A percentile compares a stretch with the other conserved stretches of the same genome.
phyloP scores from a whole-genome alignment of 2,113 vertebrate genomes.

The Leiothrix lutea region DNA sequence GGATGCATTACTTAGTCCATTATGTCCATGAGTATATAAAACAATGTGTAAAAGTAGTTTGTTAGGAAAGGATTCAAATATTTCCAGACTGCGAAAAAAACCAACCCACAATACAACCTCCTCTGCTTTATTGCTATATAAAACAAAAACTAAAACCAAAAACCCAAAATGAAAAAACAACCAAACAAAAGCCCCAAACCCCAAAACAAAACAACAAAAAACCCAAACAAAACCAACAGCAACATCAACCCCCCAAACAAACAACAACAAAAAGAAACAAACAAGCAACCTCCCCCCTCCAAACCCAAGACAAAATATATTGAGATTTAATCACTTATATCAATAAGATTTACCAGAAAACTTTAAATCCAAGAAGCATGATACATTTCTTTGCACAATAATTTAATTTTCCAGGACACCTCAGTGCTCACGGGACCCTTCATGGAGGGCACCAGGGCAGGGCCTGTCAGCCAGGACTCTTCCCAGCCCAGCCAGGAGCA shows the following conservation, averaged over 20 bases:
- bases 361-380: background rate
- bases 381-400: background rate
- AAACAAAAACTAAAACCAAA: background rate
- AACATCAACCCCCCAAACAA: too few species aligned
- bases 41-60: background rate
- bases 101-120: accelerated
- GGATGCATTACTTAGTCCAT: background rate
- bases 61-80: background rate
- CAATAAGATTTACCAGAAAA: background rate
- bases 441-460: too few species aligned
- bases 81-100: background rate
- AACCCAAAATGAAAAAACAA: background rate
- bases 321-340: background rate
- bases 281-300: too few species aligned
- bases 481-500: background rate
- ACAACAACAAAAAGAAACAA: background rate
- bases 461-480: background rate
- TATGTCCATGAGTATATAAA: background rate
- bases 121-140: background rate
- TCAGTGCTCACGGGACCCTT: background rate
- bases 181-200: too few species aligned
- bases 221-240: background rate
- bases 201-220: background rate
- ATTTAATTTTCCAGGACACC: background rate
- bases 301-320: background rate